Base-by-base conservation (phyloP, 2,888 invertebrate genomes). In the Agrypnus murinus region DNA sequence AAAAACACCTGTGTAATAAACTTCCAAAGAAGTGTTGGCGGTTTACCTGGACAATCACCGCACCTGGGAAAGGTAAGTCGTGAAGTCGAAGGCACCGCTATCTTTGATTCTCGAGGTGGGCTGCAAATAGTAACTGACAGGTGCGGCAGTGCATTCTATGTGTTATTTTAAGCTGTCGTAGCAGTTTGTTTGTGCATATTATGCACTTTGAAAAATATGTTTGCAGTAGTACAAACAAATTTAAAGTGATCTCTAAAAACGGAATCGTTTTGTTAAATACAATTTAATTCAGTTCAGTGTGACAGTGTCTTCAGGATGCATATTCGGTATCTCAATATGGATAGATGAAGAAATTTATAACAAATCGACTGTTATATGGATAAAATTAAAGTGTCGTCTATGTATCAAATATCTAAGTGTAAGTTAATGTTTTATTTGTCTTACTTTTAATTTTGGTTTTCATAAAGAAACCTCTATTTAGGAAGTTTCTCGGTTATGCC, bases 51-150 rank as follows among this genome's bases (percentile, higher is more conserved):
- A 63, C 69, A 71, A 58, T 72, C 66, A 59, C 60, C 67, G 45
- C n/a, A 19, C 70, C 72, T 77, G 78, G 77, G 64, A 68, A 67
- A 71, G 71, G 71, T 79, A 78, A 78, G 75, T 77, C 71, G 74
- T 72, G 75, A 77, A 78, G 76, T 76, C 68, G 75, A 69, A 75
- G 77, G 75, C 75, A 80, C 80, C 79, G 80, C 80, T 80, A 79
- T 73, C 73, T 68, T 71, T 63, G 69, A 25, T 63, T 72, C 60
- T 73, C 57, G 73, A 77, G 74, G 72, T 73, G 74, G 71, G 73
- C 68, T 74, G 80, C 75, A 75, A 77, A 76, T 77, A 77, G 74
- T 73, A 74, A 75, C 78, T 76, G 75, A 79, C 80, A 81, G 81
- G 81, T 81, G 80, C 79, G 79, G 77, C 77, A 65, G 70, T 69